phyloP scores from a whole-genome alignment of 23 tunicate species.

The Aplidium turbinatum region DNA sequence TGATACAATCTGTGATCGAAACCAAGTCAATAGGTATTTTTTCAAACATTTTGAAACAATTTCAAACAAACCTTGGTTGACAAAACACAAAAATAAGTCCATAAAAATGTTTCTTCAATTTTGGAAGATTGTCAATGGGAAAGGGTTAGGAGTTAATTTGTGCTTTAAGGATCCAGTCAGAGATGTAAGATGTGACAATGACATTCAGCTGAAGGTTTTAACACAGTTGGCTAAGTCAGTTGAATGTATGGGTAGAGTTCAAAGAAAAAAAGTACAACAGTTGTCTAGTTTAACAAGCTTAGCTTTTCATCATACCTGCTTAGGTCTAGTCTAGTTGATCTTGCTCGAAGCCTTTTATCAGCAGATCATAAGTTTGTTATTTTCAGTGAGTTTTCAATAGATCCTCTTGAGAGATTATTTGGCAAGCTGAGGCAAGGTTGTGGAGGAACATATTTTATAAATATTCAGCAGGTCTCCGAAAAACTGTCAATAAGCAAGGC shows the following conservation, averaged over 20 bases:
- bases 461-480: constrained; percentile 7
- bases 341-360: neutral
- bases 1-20: no score
- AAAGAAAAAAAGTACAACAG: neutral
- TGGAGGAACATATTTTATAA: constrained; percentile 7
- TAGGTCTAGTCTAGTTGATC: constrained; percentile 7
- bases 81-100: no score
- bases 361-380: neutral
- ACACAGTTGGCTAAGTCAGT: neutral
- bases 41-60: no score
- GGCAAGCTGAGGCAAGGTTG: constrained; percentile 14
- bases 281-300: neutral
- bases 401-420: constrained; percentile 6
- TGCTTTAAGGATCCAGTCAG: constrained; percentile 10
- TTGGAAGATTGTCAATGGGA: constrained; percentile 23
- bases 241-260: neutral
- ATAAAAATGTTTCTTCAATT: constrained; percentile 22
- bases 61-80: no score
- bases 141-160: neutral
- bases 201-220: neutral
- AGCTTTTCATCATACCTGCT: constrained; percentile 1
- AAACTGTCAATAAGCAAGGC: neutral
- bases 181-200: neutral
- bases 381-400: constrained; percentile 9
- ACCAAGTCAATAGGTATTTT: no score